Evolutionary conservation across 2,888 invertebrate genomes (phyloP).

Genomic region (Autographa pulchrina): DNA sequence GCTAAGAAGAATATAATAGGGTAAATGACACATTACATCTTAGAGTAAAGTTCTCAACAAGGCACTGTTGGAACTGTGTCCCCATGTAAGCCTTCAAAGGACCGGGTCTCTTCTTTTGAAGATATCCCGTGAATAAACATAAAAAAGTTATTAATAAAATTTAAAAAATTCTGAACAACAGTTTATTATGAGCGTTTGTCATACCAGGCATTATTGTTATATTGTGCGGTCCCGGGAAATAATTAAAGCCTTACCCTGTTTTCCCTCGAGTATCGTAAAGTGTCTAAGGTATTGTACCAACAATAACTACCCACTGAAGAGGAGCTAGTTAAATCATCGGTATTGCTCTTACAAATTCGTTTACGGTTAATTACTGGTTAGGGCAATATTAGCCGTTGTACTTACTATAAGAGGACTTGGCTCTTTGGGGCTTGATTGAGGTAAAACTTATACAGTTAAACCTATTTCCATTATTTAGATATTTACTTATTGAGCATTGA

Average conservation of each 20-base stretch:
- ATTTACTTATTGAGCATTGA: neutral
- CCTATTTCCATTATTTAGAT: neutral
- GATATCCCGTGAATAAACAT: too few relatives aligned
- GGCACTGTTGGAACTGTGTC: too few relatives aligned
- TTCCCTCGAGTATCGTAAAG: neutral
- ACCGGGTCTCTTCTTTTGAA: too few relatives aligned
- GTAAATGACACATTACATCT: too few relatives aligned
- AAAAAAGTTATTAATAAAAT: too few relatives aligned
- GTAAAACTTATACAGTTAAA: neutral
- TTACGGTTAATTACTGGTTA: neutral
- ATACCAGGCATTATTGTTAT: conserved; percentile 2
- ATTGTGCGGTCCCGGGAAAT: neutral
- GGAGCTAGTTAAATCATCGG: neutral
- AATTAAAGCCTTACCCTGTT: neutral
- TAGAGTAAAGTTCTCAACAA: too few relatives aligned
- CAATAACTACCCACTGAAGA: neutral
- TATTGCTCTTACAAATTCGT: conserved; percentile 3
- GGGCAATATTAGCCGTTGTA: neutral
- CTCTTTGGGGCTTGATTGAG: neutral
- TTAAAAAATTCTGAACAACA: too few relatives aligned
- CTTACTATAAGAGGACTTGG: neutral
- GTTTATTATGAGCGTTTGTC: neutral
- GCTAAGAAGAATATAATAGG: too few relatives aligned
- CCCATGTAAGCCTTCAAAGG: too few relatives aligned
- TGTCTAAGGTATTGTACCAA: neutral